Base-by-base conservation (phyloP, 64 coral and sea anemone genomes). In the Porites lutea region DNA sequence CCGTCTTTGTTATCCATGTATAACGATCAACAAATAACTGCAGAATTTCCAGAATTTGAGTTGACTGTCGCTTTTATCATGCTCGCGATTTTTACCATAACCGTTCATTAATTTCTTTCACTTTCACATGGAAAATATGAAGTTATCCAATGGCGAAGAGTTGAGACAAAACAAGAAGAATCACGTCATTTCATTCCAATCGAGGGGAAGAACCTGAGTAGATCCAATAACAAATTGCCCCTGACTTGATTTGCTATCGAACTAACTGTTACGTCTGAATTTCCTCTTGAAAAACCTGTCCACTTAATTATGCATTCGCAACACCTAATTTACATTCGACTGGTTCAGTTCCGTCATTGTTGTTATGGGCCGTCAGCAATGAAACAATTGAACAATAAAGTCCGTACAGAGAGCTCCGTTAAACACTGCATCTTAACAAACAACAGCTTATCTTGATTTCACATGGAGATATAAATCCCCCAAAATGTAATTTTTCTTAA, bases 231-330 rank as follows among this genome's bases (percentile, higher is more conserved):
- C 61, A 51, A 65, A n/a, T 84, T 46, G 47, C 46, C 53, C 43
- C 67, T 67, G 63, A n/a, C 47, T 84, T 65, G 46, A 22, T 18
- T 68, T 68, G 73, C 62, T 51, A 84, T 50, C 22, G 46, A 83
- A 69, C 21, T 11, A 70, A 19, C 79, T 59, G 92, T 66, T 83
- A 74, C 47, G 59, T 65, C 53, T 60, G 79, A 47, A 75, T 76
- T 83, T 94, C 66, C 59, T 13, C 16, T 74, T 23, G 27, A 21
- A 84, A 85, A 92, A 48, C 48, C 78, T 13, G 62, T 22, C 55
- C 47, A 71, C 86, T 94, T 89, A 84, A 89, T 89, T 94, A 94
- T 94, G 52, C 92, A 94, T 84, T 89, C 78, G 37, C 77, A 59
- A 66, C 69, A 65, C 45, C 58, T 45, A 89, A 94, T 94, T 94